Evolutionary conservation across 2,797 vertebrate genomes (phyloP).

Genomic region (Macrochelys suwanniensis): DNA sequence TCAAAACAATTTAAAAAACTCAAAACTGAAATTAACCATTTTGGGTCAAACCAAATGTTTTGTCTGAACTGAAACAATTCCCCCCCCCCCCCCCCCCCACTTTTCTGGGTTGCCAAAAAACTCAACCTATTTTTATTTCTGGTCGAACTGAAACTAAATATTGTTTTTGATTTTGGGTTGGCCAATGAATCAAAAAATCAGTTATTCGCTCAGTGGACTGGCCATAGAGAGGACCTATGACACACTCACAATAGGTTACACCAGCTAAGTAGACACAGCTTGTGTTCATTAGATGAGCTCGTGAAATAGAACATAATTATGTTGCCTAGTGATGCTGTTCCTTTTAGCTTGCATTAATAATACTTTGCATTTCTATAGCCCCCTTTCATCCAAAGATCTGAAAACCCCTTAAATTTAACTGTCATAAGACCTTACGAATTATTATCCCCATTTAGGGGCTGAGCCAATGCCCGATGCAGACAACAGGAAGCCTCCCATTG

Average conservation of each 20-base stretch:
- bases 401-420: neutral
- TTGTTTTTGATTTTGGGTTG: neutral
- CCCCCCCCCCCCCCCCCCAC: rapidly evolving
- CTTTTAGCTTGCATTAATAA: neutral
- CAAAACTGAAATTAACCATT: neutral
- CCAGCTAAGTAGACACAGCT: neutral
- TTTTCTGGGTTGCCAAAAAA: neutral
- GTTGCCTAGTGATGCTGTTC: neutral
- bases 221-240: neutral
- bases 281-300: neutral
- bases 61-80: no score
- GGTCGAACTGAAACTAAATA: neutral
- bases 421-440: neutral
- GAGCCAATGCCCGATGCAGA: neutral
- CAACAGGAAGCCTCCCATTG: neutral
- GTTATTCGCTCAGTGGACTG: rapidly evolving
- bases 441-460: neutral
- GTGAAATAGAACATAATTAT: neutral
- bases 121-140: neutral
- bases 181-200: neutral
- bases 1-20: neutral
- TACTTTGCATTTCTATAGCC: neutral
- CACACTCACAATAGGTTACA: neutral
- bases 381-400: neutral
- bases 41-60: neutral